Evolutionary conservation across 2,888 invertebrate genomes (phyloP).

Genomic region (Flexamia atlantica): DNA sequence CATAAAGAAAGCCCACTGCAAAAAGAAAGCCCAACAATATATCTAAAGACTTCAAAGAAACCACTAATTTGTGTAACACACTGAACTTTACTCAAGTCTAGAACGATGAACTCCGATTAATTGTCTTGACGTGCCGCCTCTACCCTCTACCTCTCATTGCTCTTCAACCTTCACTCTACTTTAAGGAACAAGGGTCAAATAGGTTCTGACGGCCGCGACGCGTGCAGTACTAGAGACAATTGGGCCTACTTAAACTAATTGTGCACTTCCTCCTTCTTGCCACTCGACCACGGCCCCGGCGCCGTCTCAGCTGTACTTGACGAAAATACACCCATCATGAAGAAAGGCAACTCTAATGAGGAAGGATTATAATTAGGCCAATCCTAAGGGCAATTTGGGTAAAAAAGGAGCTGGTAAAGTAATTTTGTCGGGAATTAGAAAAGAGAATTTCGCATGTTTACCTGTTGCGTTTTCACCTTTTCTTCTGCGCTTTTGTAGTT

Average conservation of each 20-base stretch:
- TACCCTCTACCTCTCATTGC: neutral
- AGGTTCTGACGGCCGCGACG: neutral
- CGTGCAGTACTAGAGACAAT: slow-evolving; percentile 19
- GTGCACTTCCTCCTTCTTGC: slow-evolving; percentile 21
- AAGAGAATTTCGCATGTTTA: too few species aligned
- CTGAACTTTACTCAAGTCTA: too few species aligned
- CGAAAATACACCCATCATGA: neutral
- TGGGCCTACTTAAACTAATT: slow-evolving; percentile 42
- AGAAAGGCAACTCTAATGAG: neutral
- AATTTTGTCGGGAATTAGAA: neutral
- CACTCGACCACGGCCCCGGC: neutral
- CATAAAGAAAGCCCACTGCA: too few species aligned
- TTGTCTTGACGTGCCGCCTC: too few species aligned
- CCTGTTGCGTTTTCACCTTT: too few species aligned
- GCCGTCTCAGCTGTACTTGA: slow-evolving; percentile 20
- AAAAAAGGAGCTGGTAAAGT: neutral
- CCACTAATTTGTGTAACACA: too few species aligned
- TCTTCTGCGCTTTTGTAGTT: too few species aligned
- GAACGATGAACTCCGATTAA: too few species aligned
- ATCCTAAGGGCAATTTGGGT: too few species aligned
- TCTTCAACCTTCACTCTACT: slow-evolving; percentile 1
- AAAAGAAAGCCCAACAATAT: too few species aligned
- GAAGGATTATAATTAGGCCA: too few species aligned
- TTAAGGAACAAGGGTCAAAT: neutral
- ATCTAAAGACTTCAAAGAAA: too few species aligned